Base-by-base conservation (phyloP, 2,888 invertebrate genomes). In the Stramonita haemastoma region DNA sequence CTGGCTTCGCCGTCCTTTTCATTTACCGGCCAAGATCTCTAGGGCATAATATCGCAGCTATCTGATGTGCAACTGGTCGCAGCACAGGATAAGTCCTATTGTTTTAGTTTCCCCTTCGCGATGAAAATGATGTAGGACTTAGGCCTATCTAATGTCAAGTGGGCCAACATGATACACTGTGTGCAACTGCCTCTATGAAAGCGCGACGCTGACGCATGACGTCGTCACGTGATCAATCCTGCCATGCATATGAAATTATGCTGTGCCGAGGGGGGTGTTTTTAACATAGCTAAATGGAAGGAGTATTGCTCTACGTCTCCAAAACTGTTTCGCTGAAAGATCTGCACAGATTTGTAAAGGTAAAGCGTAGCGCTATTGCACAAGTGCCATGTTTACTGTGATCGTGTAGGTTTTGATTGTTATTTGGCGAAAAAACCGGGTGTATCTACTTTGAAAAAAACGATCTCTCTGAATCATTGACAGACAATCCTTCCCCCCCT, bases 401-500 rank as follows among this genome's bases (percentile, higher is more conserved):
- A n/a, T n/a, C 26, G 26, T 46, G 46, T 73, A 22, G 4, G 17
- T 17, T 73, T n/a, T 34, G 15, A 34, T 79, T 32, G 1, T 36
- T 22, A 83, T 6, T 29, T 26, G 36, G 11, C 36, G 26, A 26
- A 83, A 83, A 46, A 46, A 6, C 46, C 32, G 11, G 17, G 32
- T 19, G 77, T 66, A 66, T 66, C 26, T 66, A 22, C 66, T 22
- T 17, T 66, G 1, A 66, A 66, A 66, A 66, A 22, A 17, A 22
- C 26, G 60, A 46, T 46, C 46, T 46, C 46, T 22, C 29, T 29
- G 29, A 46, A 46, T 29, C 8, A 56, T 29, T 86, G 86, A 79
- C 79, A 73, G 32, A 73, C n/a, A 57, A 56, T 70, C 29, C 87
- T 87, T 1, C 46, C 87, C 77, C 87, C 87, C 87, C 87, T 79